Evolutionary conservation across 2,888 invertebrate species (phyloP).

Genomic region (Eumacrocentrus americanus): DNA sequence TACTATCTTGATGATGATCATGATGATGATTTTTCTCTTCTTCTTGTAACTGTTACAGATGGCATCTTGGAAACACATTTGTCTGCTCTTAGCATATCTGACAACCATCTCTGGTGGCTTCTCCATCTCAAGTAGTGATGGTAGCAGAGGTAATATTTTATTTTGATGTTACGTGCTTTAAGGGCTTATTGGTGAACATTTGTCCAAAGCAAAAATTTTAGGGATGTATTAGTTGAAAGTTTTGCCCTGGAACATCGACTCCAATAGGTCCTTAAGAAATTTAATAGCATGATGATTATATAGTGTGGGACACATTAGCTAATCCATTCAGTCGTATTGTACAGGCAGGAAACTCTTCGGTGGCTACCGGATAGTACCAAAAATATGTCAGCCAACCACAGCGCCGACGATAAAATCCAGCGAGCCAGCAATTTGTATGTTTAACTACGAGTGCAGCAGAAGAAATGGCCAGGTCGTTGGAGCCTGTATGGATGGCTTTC

Average conservation of each 20-base stretch:
- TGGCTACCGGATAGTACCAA: conserved; percentile 84
- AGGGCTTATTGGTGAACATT: too few species aligned
- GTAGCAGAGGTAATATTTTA: conserved; percentile 45
- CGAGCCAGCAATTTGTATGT: conserved; percentile 87
- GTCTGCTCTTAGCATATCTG: conserved; percentile 48
- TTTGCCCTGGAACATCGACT: too few species aligned
- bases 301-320: too few species aligned
- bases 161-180: too few species aligned
- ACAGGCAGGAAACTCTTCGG: conserved; percentile 75
- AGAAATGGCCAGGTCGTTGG: conserved; percentile 84
- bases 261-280: too few species aligned
- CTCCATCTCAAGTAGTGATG: conserved; percentile 46
- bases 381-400: conserved; percentile 76
- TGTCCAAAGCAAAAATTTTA: too few species aligned
- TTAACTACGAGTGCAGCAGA: conserved; percentile 86
- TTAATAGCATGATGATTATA: too few species aligned
- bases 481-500: conserved; percentile 89
- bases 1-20: neutral
- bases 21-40: neutral
- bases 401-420: conserved; percentile 66
- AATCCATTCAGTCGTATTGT: too few species aligned
- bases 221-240: too few species aligned
- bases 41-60: conserved; percentile 50
- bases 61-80: conserved; percentile 49
- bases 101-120: conserved; percentile 50